Conservation (phyloP, 2,113 vertebrate genomes). For the Cichladusa arquata region DNA sequence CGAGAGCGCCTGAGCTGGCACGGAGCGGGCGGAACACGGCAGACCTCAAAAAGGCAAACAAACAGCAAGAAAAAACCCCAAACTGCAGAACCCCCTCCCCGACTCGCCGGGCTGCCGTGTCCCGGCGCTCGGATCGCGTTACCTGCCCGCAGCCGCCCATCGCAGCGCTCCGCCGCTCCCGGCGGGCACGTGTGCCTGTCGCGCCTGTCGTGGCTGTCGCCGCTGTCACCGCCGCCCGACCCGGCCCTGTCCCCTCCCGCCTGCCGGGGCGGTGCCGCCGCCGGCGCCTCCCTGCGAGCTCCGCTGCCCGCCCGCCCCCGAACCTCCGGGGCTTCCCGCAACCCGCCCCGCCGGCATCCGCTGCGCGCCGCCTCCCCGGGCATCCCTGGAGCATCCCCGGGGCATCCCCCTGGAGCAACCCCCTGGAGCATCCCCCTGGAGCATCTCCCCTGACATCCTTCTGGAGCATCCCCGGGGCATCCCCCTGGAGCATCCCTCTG, state of each 20-base stretch:
- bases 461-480: not conserved
- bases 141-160: not conserved
- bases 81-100: accelerated
- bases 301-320: not conserved
- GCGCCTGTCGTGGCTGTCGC: not conserved
- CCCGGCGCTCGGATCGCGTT: not conserved
- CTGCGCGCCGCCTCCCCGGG: not conserved
- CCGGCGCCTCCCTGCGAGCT: not conserved
- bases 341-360: not conserved
- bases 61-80: not conserved
- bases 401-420: too few relatives aligned
- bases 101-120: not conserved
- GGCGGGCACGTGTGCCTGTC: not conserved
- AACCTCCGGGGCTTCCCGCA: not conserved
- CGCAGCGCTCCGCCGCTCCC: not conserved
- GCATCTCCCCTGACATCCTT: too few relatives aligned
- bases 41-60: too few relatives aligned
- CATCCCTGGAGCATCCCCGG: too few relatives aligned
- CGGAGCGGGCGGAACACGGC: not conserved
- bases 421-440: too few relatives aligned
- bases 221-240: not conserved
- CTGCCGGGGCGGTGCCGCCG: constrained; percentile 1
- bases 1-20: accelerated
- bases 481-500: accelerated
- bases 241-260: not conserved